phyloP scores from a whole-genome alignment of 2,113 vertebrate genomes.

The Myiozetetes cayanensis region DNA sequence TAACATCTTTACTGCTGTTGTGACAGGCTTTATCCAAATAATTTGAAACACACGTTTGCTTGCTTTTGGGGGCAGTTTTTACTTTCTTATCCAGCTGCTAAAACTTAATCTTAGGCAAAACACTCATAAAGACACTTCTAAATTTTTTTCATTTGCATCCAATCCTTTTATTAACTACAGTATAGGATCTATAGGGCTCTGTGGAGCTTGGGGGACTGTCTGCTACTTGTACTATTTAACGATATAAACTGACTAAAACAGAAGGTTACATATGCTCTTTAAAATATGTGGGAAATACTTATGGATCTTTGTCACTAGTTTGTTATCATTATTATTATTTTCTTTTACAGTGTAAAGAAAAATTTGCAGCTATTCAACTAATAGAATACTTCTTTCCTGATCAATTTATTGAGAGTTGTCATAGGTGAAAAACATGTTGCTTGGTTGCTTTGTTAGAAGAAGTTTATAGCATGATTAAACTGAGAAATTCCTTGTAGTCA shows the following conservation, averaged over 20 bases:
- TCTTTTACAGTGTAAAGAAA: neutral
- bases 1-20: neutral
- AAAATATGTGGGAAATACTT: neutral
- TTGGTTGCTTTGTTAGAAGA: neutral
- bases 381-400: neutral
- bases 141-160: neutral
- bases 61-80: neutral
- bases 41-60: neutral
- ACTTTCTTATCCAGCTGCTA: neutral
- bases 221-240: neutral
- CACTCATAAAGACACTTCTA: neutral
- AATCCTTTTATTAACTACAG: neutral
- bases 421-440: neutral
- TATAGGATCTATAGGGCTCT: neutral
- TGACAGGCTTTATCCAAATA: neutral
- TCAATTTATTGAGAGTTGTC: neutral
- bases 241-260: neutral
- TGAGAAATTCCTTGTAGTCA: neutral
- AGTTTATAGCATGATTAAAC: slow-evolving; percentile 16
- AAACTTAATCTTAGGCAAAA: neutral
- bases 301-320: neutral
- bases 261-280: neutral
- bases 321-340: neutral
- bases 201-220: neutral
- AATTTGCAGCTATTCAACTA: neutral